Evolutionary conservation across 1,140 invertebrate species (phyloP).

Genomic region (Camponotus vicinus): DNA sequence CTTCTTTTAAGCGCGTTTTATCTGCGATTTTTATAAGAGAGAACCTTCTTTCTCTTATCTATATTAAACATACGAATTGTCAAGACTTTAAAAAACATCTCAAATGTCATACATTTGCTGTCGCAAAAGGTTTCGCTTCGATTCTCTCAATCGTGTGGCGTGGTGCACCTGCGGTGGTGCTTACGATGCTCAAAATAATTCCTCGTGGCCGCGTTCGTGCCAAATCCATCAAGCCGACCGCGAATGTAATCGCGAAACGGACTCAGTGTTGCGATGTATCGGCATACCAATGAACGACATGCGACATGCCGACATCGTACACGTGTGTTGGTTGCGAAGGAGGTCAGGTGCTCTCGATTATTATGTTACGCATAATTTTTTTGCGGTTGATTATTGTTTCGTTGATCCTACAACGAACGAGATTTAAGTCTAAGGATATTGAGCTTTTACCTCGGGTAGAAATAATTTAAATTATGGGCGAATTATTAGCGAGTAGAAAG

Average conservation of each 20-base stretch:
- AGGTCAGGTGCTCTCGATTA: not conserved
- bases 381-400: not conserved
- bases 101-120: not conserved
- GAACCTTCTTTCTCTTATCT: not conserved
- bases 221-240: slow-evolving; percentile 62
- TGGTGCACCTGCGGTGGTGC: slow-evolving; percentile 46
- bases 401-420: too few species aligned
- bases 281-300: slow-evolving; percentile 55
- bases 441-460: too few species aligned
- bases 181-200: slow-evolving; percentile 69
- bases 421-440: too few species aligned
- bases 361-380: not conserved
- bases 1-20: too few species aligned
- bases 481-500: too few species aligned
- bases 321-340: not conserved
- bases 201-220: slow-evolving; percentile 54
- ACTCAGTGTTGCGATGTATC: slow-evolving; percentile 37
- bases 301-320: not conserved
- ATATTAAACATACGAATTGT: not conserved
- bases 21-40: too few species aligned
- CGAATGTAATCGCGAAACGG: slow-evolving; percentile 52
- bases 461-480: not conserved
- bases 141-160: slow-evolving; percentile 48
- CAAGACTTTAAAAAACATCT: not conserved
- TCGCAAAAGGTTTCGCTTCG: not conserved